Percentiles rank a stretch among this genome's conserved stretches.
Conservation (phyloP, 2,113 vertebrate genomes). For the Peromyscus maniculatus region DNA sequence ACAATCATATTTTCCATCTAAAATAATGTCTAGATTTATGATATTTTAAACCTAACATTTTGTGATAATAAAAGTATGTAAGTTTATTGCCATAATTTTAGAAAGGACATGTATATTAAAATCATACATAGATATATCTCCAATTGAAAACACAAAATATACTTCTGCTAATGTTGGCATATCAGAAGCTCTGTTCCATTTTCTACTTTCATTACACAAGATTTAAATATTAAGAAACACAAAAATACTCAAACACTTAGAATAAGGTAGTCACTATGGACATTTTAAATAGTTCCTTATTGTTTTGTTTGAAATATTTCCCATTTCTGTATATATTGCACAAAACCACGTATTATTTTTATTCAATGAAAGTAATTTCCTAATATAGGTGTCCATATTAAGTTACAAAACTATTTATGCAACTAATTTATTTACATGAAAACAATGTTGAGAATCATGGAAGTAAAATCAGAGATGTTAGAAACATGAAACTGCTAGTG, state of each 20-base stretch:
- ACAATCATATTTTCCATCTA: not conserved
- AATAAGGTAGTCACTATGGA: not conserved
- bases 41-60: not conserved
- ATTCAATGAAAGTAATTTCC: conserved; percentile 15
- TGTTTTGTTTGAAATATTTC: not conserved
- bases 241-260: not conserved
- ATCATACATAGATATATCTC: not conserved
- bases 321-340: not conserved
- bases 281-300: not conserved
- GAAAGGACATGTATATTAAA: not conserved
- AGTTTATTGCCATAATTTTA: not conserved
- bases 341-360: not conserved
- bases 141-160: not conserved
- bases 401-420: not conserved
- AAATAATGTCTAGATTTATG: not conserved
- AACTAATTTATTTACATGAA: not conserved
- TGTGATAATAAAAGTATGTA: not conserved
- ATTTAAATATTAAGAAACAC: conserved; percentile 16
- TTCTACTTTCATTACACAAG: not conserved
- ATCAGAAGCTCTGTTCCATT: not conserved
- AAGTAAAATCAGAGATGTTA: not conserved
- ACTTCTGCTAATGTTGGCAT: not conserved
- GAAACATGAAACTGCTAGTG: not conserved
- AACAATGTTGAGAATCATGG: not conserved
- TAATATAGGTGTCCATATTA: not conserved